phyloP scores from a whole-genome alignment of 2,797 vertebrate genomes.

The Notoglanidium macrostoma region DNA sequence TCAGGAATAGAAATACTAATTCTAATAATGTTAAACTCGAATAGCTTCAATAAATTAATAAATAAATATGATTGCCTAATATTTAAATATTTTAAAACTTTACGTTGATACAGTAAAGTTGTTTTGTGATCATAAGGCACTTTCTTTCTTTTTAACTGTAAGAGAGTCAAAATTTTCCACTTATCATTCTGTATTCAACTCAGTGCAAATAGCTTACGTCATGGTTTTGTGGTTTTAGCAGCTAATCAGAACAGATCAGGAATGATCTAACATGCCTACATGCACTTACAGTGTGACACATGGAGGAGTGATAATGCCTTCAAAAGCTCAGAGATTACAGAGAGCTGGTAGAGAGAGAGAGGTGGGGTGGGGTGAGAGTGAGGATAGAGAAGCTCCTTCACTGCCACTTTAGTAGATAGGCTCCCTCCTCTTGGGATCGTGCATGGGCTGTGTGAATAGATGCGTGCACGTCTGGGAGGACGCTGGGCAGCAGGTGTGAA shows the following conservation, averaged over 20 bases:
- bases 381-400: constrained; percentile 70
- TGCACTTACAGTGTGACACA: constrained; percentile 59
- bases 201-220: background rate
- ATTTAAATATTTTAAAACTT: background rate
- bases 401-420: constrained; percentile 72
- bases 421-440: constrained; percentile 69
- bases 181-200: constrained; percentile 8
- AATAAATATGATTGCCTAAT: background rate
- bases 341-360: constrained; percentile 20
- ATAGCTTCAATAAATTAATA: background rate
- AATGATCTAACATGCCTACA: constrained; percentile 20
- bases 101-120: background rate
- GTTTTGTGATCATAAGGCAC: background rate
- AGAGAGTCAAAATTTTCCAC: background rate
- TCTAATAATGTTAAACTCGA: background rate
- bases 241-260: background rate
- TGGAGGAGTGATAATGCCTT: constrained; percentile 41
- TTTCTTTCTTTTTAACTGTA: background rate
- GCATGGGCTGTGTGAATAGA: constrained; percentile 48
- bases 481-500: constrained; percentile 76
- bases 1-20: background rate
- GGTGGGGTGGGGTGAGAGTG: constrained; percentile 22
- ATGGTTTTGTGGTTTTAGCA: constrained; percentile 5
- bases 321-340: constrained; percentile 43
- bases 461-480: constrained; percentile 27